Percentiles rank a stretch among this genome's conserved stretches.
Evolutionary conservation across 1,140 invertebrate species (phyloP).

Genomic region (Neodiprion virginianus): DNA sequence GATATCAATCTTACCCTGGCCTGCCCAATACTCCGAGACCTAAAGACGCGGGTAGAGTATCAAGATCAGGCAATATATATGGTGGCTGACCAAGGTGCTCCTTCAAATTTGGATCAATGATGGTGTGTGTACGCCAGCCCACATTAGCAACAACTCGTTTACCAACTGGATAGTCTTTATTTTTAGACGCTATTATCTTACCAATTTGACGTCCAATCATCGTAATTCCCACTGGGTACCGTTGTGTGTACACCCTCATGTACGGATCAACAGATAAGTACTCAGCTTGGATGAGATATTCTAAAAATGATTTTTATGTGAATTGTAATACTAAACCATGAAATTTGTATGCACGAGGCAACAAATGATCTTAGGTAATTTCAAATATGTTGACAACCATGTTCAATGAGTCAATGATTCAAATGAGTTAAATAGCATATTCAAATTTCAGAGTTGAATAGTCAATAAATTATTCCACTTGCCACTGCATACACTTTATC

Average conservation of each 20-base stretch:
- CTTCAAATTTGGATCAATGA: slow-evolving; percentile 32
- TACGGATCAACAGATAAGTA: slow-evolving; percentile 52
- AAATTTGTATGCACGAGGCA: not conserved
- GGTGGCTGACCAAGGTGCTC: slow-evolving; percentile 9
- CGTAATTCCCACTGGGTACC: slow-evolving; percentile 18
- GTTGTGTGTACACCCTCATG: slow-evolving; percentile 35
- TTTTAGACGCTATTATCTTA: slow-evolving; percentile 59
- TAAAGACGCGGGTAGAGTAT: slow-evolving; percentile 46
- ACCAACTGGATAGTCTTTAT: slow-evolving; percentile 60
- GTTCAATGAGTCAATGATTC: not conserved
- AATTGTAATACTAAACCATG: not conserved
- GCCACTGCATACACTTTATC: no score
- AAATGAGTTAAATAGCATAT: not conserved
- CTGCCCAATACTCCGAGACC: slow-evolving; percentile 54
- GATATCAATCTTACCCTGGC: slow-evolving; percentile 46
- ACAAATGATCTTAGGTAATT: not conserved
- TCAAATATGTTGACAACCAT: not conserved
- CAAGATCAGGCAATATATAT: slow-evolving; percentile 46
- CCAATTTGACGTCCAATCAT: slow-evolving; percentile 36
- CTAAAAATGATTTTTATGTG: slow-evolving; percentile 30
- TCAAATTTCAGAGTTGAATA: not conserved
- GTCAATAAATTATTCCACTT: not conserved
- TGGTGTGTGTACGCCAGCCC: slow-evolving; percentile 66
- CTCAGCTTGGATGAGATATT: slow-evolving; percentile 45
- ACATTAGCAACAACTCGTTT: slow-evolving; percentile 60